Evolutionary conservation across 2,797 vertebrate genomes (phyloP).

Genomic region (Bradypodion pumilum): DNA sequence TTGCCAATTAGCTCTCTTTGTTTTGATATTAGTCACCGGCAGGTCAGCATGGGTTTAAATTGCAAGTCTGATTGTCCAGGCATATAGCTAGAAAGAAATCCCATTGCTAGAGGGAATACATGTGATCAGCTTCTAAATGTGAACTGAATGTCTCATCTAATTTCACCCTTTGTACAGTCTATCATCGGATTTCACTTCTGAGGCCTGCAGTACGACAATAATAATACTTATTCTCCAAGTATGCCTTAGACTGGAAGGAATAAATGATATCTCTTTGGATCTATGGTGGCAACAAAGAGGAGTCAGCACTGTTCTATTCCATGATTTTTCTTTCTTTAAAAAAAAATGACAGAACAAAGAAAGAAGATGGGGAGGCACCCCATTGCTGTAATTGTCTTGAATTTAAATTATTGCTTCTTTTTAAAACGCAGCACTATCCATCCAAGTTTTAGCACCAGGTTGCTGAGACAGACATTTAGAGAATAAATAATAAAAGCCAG

Average conservation of each 20-base stretch:
- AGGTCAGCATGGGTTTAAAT: too few relatives aligned
- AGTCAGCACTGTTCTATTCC: slow-evolving; percentile 30
- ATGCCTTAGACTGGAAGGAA: slow-evolving; percentile 31
- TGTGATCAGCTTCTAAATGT: too few relatives aligned
- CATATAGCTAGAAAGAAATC: too few relatives aligned
- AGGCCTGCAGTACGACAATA: background rate
- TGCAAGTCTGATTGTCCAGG: too few relatives aligned
- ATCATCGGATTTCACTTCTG: background rate
- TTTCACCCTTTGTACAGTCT: background rate
- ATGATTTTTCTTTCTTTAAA: background rate
- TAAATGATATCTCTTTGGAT: slow-evolving; percentile 43
- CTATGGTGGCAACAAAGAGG: slow-evolving; percentile 21
- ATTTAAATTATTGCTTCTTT: background rate
- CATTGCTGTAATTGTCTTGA: background rate
- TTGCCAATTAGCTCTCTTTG: too few relatives aligned
- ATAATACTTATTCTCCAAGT: background rate
- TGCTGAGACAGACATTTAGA: background rate
- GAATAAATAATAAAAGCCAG: slow-evolving; percentile 31
- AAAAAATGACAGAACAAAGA: slow-evolving; percentile 22
- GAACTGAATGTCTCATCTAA: too few relatives aligned
- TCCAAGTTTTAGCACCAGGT: background rate
- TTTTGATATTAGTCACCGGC: too few relatives aligned
- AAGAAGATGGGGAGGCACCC: background rate
- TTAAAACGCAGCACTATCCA: background rate
- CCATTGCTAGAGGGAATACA: too few relatives aligned